Evolutionary conservation across 2,797 vertebrate species (phyloP).

Genomic region (Botia almorhae): DNA sequence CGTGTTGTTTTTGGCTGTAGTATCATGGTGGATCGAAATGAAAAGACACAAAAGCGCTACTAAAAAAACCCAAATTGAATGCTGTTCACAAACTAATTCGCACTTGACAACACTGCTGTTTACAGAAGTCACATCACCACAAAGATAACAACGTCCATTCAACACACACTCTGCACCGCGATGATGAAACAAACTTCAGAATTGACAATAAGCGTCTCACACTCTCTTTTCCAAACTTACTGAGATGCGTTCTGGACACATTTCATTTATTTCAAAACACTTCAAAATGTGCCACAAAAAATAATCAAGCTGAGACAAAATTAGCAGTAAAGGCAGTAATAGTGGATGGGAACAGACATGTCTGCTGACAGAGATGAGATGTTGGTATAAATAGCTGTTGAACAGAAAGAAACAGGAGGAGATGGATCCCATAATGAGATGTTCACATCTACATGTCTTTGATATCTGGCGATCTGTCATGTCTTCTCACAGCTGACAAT

Average conservation of each 20-base stretch:
- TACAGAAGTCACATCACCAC: not conserved
- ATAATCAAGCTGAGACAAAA: conserved; percentile 47
- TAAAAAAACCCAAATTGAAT: not conserved
- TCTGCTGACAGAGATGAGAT: conserved; percentile 44
- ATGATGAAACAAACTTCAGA: not conserved
- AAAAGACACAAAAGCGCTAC: not conserved
- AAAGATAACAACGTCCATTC: not conserved
- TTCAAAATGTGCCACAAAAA: conserved; percentile 6
- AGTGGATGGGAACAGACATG: conserved; percentile 38
- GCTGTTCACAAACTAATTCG: not conserved
- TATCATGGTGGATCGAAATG: not conserved
- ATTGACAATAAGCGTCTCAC: not conserved
- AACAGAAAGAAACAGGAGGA: conserved; percentile 42
- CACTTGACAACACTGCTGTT: not conserved
- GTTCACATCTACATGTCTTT: conserved; percentile 58
- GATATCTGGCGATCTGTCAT: conserved; percentile 58
- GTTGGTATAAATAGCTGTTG: conserved; percentile 60
- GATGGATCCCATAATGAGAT: conserved; percentile 59
- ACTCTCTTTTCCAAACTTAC: no score
- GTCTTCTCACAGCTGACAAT: conserved; percentile 54
- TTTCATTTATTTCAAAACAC: conserved; percentile 35
- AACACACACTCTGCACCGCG: not conserved
- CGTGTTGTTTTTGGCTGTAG: not conserved
- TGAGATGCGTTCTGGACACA: not conserved
- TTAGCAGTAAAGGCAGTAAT: conserved; percentile 57